Conservation (phyloP, 2,113 vertebrate genomes). For the Upupa epops region DNA sequence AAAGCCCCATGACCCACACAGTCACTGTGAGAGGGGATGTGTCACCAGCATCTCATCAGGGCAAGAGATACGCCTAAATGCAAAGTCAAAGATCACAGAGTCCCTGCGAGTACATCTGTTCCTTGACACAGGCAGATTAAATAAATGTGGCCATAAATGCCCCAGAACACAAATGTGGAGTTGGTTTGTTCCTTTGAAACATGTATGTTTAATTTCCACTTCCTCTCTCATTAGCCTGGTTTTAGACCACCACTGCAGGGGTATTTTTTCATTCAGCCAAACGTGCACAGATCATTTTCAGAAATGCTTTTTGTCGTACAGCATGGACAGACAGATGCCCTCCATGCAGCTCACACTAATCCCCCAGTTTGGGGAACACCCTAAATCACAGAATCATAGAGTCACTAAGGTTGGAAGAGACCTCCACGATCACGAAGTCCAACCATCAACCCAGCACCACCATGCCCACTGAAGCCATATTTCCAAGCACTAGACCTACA, state of each 20-base stretch:
- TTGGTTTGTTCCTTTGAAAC: slow-evolving; percentile 20
- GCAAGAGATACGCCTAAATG: not conserved
- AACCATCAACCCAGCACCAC: too few relatives aligned
- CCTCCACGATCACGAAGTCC: too few relatives aligned
- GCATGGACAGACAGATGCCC: not conserved
- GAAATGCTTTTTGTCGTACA: not conserved
- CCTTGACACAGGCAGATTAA: not conserved
- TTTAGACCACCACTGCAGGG: not conserved
- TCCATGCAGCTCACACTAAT: not conserved
- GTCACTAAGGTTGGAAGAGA: too few relatives aligned
- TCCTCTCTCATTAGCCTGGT: not conserved
- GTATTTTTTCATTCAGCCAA: not conserved
- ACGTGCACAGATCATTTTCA: not conserved
- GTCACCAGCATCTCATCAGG: accelerated
- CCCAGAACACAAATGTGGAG: accelerated
- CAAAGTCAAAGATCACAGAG: not conserved
- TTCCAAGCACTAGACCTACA: too few relatives aligned
- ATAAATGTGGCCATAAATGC: not conserved
- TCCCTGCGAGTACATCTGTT: not conserved
- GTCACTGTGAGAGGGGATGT: not conserved
- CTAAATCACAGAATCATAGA: not conserved
- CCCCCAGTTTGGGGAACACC: not conserved
- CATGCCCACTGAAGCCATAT: too few relatives aligned
- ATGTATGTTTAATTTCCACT: not conserved
- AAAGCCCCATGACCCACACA: not conserved